Conservation (phyloP, 2,113 vertebrate genomes). For the Hydrolagus affinis region DNA sequence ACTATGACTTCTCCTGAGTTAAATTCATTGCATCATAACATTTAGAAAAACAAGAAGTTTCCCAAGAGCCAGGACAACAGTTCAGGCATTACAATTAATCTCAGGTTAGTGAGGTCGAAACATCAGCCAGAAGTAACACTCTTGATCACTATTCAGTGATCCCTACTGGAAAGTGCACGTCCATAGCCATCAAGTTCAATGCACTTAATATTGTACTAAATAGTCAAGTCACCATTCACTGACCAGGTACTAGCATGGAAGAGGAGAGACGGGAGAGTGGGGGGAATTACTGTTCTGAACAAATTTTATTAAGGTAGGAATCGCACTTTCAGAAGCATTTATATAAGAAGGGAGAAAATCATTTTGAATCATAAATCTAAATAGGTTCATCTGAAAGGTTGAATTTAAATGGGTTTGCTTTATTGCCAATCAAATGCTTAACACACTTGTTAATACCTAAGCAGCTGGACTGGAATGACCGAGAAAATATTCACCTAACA, state of each 20-base stretch:
- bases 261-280: neutral
- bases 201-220: neutral
- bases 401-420: neutral
- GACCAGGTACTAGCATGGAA: neutral
- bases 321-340: neutral
- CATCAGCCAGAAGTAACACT: neutral
- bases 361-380: neutral
- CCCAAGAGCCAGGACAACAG: neutral
- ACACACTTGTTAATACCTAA: neutral
- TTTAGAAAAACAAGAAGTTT: neutral
- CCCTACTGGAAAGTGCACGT: neutral
- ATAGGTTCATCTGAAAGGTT: neutral
- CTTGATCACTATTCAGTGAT: neutral
- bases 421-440: neutral
- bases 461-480: neutral
- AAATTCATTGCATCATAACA: neutral
- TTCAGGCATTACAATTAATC: no score
- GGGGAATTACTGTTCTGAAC: no score
- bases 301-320: neutral
- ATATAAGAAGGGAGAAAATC: neutral
- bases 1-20: neutral
- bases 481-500: no score
- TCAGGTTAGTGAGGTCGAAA: neutral
- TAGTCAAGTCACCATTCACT: neutral
- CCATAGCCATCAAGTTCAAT: neutral